Evolutionary conservation across 2,888 invertebrate species (phyloP).

Genomic region (Cetonia aurata): DNA sequence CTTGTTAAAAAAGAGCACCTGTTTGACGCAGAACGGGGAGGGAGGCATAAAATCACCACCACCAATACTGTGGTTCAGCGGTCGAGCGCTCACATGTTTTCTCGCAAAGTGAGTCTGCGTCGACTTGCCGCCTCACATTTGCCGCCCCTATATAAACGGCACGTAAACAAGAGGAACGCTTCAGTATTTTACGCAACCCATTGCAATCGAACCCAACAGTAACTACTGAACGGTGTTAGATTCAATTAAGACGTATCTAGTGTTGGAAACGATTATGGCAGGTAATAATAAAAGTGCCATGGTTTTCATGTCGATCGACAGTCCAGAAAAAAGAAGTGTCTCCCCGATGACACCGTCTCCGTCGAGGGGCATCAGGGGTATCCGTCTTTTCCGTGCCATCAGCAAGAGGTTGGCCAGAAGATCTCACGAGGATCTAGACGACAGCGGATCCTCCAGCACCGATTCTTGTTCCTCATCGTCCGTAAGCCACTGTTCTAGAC

Average conservation of each 20-base stretch:
- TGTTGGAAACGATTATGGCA: constrained; percentile 44
- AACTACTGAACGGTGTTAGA: constrained; percentile 8
- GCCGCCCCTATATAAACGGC: constrained; percentile 57
- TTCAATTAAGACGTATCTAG: constrained; percentile 10
- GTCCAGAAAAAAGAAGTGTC: constrained; percentile 60
- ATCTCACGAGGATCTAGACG: constrained; percentile 67
- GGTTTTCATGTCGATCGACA: constrained; percentile 56
- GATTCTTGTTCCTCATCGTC: constrained; percentile 65
- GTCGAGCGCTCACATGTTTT: constrained; percentile 40
- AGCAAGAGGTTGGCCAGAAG: constrained; percentile 74
- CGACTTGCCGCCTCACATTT: constrained; percentile 56
- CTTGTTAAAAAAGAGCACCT: constrained; percentile 29
- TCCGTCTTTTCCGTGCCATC: constrained; percentile 76
- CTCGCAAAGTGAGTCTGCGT: constrained; percentile 53
- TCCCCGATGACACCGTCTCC: constrained; percentile 70
- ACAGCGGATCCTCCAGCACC: constrained; percentile 68
- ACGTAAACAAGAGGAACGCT: constrained; percentile 54
- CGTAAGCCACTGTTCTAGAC: constrained; percentile 54
- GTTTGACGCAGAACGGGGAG: background rate
- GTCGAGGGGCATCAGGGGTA: constrained; percentile 71
- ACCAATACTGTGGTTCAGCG: background rate
- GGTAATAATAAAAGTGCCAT: constrained; percentile 53
- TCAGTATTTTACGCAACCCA: constrained; percentile 50
- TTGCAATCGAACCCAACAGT: constrained; percentile 36
- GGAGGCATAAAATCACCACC: constrained; percentile 3